Percentiles rank a stretch among this genome's conserved stretches.
These are phyloP conservation scores for Halisarca cf. caerulea DNA, from an alignment of 37 sponge, comb jelly and placozoan species.

Conservation along the genomic window DNA sequence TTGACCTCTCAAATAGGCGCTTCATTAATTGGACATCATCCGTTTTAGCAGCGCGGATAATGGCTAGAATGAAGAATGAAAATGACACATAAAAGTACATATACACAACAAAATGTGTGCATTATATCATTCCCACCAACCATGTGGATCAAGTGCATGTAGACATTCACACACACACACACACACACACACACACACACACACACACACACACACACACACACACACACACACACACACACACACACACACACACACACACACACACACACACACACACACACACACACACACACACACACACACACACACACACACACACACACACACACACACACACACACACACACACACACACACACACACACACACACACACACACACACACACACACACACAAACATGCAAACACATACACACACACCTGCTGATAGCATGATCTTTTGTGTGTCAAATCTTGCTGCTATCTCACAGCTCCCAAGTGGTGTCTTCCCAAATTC, in stretches of 20 bases:
- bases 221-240: not conserved
- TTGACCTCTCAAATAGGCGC: not conserved
- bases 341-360: no score
- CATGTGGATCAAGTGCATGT: no score
- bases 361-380: not conserved
- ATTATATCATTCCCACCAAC: no score
- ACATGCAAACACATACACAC: not conserved
- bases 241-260: not conserved
- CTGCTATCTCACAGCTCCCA: conserved; percentile 17
- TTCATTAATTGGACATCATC: conserved; percentile 5
- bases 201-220: not conserved
- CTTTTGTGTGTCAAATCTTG: conserved; percentile 7
- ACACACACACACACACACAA: not conserved
- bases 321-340: no score
- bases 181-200: no score
- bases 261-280: no score
- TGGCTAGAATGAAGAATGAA: not conserved
- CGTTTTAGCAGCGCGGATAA: not conserved
- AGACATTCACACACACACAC: no score
- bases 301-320: not conserved
- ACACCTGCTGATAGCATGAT: conserved; percentile 27
- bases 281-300: not conserved
- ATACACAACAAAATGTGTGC: no score
- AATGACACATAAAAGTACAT: no score
- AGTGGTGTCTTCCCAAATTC: conserved; percentile 49